Evolutionary conservation across 2,888 invertebrate genomes (phyloP).

Genomic region (Bibio marci): DNA sequence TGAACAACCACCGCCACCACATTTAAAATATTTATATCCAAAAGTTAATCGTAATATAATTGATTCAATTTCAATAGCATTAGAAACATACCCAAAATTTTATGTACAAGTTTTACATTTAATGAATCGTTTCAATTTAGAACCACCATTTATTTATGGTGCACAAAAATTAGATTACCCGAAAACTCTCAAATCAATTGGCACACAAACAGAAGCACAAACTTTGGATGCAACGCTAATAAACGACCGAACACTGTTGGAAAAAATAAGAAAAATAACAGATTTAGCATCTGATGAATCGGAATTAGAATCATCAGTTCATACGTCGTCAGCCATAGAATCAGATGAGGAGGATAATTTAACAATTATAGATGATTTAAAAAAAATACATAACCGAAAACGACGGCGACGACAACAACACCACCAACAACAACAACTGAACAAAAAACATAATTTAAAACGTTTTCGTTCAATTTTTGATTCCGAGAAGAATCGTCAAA

Average conservation of each 20-base stretch:
- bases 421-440: slow-evolving; percentile 7
- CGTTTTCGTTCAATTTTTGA: slow-evolving; percentile 2
- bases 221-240: not conserved
- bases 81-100: slow-evolving; percentile 61
- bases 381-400: slow-evolving; percentile 14
- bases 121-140: slow-evolving; percentile 89
- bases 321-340: slow-evolving; percentile 24
- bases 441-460: slow-evolving; percentile 9
- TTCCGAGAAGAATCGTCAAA: no score
- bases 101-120: slow-evolving; percentile 75
- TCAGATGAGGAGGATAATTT: no score
- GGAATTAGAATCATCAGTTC: slow-evolving; percentile 27
- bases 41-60: slow-evolving; percentile 52
- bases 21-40: slow-evolving; percentile 67
- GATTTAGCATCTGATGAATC: slow-evolving; percentile 17
- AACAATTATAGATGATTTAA: no score
- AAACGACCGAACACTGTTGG: not conserved
- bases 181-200: slow-evolving; percentile 7
- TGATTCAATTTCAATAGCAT: slow-evolving; percentile 57
- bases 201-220: slow-evolving; percentile 24
- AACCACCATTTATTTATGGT: slow-evolving; percentile 54
- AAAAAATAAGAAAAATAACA: slow-evolving; percentile 10
- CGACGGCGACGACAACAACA: slow-evolving; percentile 11
- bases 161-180: not conserved
- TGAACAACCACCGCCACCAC: slow-evolving; percentile 56